Evolutionary conservation across 2,113 vertebrate genomes (phyloP), one percentile per base, ranked within the genome.

Genomic region (Xyrauchen texanus): DNA sequence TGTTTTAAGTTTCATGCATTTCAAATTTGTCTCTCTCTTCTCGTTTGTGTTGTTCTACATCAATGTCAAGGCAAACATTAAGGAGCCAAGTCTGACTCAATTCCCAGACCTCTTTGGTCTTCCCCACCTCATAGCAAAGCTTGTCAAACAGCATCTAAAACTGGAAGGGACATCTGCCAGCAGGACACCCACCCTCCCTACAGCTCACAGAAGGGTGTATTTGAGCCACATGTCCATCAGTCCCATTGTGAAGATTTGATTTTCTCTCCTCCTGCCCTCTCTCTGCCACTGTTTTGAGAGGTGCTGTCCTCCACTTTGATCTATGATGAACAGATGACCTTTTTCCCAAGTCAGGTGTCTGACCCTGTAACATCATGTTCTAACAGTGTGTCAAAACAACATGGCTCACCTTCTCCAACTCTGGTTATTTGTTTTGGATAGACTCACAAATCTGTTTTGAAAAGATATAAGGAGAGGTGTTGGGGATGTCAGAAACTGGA

Each of bases 301-400:
- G 71, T 82, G 64, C 81, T 74, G 81, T 81, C 78, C 64, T 78
- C 75, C 51, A 53, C 77, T 85, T 83, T 83, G 81, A 85, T 81
- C 68, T 60, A 51, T 78, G 81, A 82, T 71, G 79, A 81, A 67
- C 84, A 80, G 81, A 75, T 81, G 78, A 85, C 84, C 84, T 85
- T 85, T 85, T 78, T 79, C 79, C 49, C 73, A 65, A 81, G 78
- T 66, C 46, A 74, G 75, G 52, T 82, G 84, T 85, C 81, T 34
- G 55, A 61, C 10, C 78, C 47, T 61, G 71, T 81, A 83, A 81
- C 75, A 69, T 83, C 81, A 81, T 71, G 64, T 76, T 80, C 62
- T 73, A 73, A 81, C 69, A 68, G 70, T 34, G 78, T 55, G 72
- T 85, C 78, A 67, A 73, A 75, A 76, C 70, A 78, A 67, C 69